Evolutionary conservation across 2,888 invertebrate species (phyloP).

Genomic region (Drosophila borealis): DNA sequence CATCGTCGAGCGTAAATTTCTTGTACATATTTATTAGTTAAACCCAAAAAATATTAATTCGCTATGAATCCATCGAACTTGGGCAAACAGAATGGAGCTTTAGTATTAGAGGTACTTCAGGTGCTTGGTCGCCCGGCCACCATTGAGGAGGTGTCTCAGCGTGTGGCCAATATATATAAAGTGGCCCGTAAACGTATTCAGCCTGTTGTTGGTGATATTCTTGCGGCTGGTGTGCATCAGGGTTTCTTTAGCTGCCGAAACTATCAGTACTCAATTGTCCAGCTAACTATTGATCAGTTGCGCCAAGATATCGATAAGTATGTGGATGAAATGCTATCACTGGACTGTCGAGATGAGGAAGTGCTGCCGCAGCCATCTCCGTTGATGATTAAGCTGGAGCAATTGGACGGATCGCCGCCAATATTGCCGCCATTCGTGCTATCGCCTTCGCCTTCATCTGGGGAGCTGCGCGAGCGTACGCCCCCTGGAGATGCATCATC

Average conservation of each 20-base stretch:
- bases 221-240: slow-evolving; percentile 48
- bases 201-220: slow-evolving; percentile 64
- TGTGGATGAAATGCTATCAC: slow-evolving; percentile 53
- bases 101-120: slow-evolving; percentile 66
- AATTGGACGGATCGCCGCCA: slow-evolving; percentile 54
- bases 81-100: slow-evolving; percentile 68
- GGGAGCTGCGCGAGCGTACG: slow-evolving; percentile 54
- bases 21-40: slow-evolving; percentile 53
- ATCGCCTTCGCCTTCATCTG: slow-evolving; percentile 32
- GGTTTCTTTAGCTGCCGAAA: slow-evolving; percentile 57
- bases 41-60: slow-evolving; percentile 9
- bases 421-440: slow-evolving; percentile 28
- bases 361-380: slow-evolving; percentile 53
- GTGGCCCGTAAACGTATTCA: slow-evolving; percentile 51
- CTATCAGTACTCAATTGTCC: slow-evolving; percentile 51
- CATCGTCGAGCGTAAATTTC: slow-evolving; percentile 52
- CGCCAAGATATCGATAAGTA: slow-evolving; percentile 65
- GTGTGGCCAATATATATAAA: slow-evolving; percentile 60
- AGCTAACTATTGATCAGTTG: slow-evolving; percentile 57
- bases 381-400: slow-evolving; percentile 65
- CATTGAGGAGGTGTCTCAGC: slow-evolving; percentile 53
- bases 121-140: slow-evolving; percentile 67
- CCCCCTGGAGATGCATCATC: slow-evolving; percentile 60
- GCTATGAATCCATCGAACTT: slow-evolving; percentile 62
- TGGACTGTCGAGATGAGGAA: slow-evolving; percentile 17